phyloP scores from a whole-genome alignment of 2,113 vertebrate genomes.

The Thomomys bottae region DNA sequence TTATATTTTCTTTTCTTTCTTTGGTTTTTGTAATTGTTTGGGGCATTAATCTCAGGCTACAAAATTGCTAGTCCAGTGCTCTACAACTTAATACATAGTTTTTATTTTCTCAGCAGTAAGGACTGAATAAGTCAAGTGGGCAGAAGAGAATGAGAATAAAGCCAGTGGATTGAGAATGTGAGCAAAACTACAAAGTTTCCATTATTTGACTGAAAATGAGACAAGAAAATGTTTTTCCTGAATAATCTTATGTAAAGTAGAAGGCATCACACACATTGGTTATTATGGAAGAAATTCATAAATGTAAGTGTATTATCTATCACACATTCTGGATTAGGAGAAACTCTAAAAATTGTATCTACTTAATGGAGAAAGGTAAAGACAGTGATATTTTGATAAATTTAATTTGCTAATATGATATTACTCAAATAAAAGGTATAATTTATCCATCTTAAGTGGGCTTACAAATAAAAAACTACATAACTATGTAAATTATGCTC shows the following conservation, averaged over 20 bases:
- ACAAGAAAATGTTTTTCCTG: not conserved
- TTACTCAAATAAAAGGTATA: not conserved
- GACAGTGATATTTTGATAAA: not conserved
- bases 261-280: not conserved
- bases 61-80: too few relatives aligned
- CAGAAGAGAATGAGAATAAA: not conserved
- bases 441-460: not conserved
- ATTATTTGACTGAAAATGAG: not conserved
- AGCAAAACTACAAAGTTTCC: not conserved
- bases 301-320: not conserved
- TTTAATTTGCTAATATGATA: not conserved
- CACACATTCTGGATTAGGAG: not conserved
- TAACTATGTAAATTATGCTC: not conserved
- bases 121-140: not conserved
- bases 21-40: too few relatives aligned
- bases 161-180: accelerated
- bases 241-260: not conserved
- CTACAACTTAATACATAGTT: too few relatives aligned
- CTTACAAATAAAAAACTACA: constrained; percentile 38
- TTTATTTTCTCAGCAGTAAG: constrained; percentile 27
- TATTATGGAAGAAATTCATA: not conserved
- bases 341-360: not conserved
- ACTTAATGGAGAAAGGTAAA: not conserved
- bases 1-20: too few relatives aligned
- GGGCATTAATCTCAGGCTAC: too few relatives aligned